Percentiles rank a stretch among this genome's conserved stretches.
These are phyloP conservation scores for Ellobium chinense DNA, from an alignment of 2,888 invertebrate genomes.

Conservation along the genomic window DNA sequence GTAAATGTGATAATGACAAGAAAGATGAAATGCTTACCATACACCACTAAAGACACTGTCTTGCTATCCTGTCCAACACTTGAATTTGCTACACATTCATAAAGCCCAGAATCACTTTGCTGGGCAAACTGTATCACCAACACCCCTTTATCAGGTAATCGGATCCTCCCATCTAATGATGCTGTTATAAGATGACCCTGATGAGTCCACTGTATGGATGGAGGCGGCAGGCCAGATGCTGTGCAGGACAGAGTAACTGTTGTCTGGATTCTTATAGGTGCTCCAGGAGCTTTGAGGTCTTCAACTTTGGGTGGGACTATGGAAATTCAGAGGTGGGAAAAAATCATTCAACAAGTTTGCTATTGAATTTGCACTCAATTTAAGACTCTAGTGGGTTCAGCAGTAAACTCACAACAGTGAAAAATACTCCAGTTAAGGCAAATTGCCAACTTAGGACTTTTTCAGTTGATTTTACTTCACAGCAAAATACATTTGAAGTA, in stretches of 20 bases:
- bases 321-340: slow-evolving; percentile 1
- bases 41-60: slow-evolving; percentile 57
- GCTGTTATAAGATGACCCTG: slow-evolving; percentile 54
- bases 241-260: slow-evolving; percentile 64
- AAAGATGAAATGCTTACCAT: slow-evolving; percentile 66
- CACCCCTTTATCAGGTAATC: slow-evolving; percentile 52
- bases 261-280: slow-evolving; percentile 58
- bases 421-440: too few relatives aligned
- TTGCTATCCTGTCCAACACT: slow-evolving; percentile 57
- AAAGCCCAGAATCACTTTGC: slow-evolving; percentile 60
- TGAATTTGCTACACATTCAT: slow-evolving; percentile 60
- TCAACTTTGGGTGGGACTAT: slow-evolving; percentile 64
- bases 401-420: too few relatives aligned
- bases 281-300: slow-evolving; percentile 2
- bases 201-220: slow-evolving; percentile 63
- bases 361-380: too few relatives aligned
- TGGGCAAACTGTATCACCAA: slow-evolving; percentile 61
- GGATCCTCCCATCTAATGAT: slow-evolving; percentile 64
- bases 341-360: too few relatives aligned
- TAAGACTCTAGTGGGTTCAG: too few relatives aligned
- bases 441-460: too few relatives aligned
- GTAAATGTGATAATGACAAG: too few relatives aligned
- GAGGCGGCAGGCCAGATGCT: slow-evolving; percentile 64
- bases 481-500: too few relatives aligned
- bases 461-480: too few relatives aligned